A percentile compares a stretch with the other conserved stretches of the same genome.
Conservation (phyloP, 1,140 invertebrate genomes). For the Ips nitidus region DNA sequence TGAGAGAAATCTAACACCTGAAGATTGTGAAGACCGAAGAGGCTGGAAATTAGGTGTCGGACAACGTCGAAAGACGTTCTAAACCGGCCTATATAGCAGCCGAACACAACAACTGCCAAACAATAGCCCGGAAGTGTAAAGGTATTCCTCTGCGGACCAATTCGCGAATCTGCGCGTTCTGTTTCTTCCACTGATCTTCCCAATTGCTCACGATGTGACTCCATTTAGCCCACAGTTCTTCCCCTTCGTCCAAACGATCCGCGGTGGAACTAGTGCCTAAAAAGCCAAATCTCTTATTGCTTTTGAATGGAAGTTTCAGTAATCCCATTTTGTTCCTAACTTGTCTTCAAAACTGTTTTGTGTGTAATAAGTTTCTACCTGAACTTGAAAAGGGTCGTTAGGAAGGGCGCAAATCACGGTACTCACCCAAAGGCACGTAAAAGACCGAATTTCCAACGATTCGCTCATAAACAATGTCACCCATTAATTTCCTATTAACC, state of each 20-base stretch:
- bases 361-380: no score
- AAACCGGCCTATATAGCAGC: no score
- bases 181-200: conserved; percentile 87
- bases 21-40: no score
- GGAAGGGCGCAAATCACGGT: no score
- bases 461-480: conserved; percentile 14
- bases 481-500: conserved; percentile 15
- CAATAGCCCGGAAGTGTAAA: conserved; percentile 93
- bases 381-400: no score
- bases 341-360: no score
- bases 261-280: conserved; percentile 65
- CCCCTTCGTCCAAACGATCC: conserved; percentile 62
- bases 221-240: conserved; percentile 91
- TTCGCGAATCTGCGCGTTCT: conserved; percentile 82
- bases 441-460: conserved; percentile 32
- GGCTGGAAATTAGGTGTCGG: no score
- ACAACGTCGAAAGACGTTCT: no score
- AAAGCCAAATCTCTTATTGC: no score
- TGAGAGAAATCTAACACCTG: no score
- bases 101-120: conserved; percentile 93
- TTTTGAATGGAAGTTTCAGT: no score
- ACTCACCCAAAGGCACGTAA: conserved; percentile 23
- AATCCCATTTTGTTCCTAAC: no score
- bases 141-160: conserved; percentile 94
- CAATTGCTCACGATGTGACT: conserved; percentile 90